phyloP scores from a whole-genome alignment of 2,797 vertebrate species.

The Thripadectes ignobilis region DNA sequence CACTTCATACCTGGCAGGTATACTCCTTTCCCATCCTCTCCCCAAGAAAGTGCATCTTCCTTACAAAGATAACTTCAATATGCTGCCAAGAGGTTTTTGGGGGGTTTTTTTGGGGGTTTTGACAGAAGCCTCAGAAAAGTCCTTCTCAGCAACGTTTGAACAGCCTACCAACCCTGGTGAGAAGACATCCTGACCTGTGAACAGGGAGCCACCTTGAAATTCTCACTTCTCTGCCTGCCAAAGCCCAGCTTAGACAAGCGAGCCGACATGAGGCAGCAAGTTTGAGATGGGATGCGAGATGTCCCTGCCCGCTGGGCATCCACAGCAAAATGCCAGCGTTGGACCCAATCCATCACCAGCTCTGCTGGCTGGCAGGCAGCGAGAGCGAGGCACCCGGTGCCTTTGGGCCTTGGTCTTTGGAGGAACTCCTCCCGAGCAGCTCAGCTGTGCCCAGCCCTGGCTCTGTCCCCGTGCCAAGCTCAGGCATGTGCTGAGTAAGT shows the following conservation, averaged over 20 bases:
- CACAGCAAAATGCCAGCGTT: neutral
- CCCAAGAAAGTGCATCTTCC: neutral
- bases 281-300: rapidly evolving
- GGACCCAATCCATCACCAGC: neutral
- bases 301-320: neutral
- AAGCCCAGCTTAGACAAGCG: neutral
- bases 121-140: neutral
- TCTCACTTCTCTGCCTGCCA: neutral
- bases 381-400: neutral
- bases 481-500: neutral
- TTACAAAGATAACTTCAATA: neutral
- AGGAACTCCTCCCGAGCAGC: neutral
- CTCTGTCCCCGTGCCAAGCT: neutral
- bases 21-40: neutral
- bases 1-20: neutral
- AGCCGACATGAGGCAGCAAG: neutral
- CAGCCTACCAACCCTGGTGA: neutral
- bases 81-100: neutral
- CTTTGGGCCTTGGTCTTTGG: neutral
- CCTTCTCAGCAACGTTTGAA: neutral
- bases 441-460: neutral
- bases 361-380: neutral
- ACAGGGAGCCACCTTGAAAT: neutral
- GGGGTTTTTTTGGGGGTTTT: neutral
- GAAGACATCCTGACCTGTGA: neutral